phyloP scores from a whole-genome alignment of 1,140 invertebrate species.

The Sweltsa coloradensis region DNA sequence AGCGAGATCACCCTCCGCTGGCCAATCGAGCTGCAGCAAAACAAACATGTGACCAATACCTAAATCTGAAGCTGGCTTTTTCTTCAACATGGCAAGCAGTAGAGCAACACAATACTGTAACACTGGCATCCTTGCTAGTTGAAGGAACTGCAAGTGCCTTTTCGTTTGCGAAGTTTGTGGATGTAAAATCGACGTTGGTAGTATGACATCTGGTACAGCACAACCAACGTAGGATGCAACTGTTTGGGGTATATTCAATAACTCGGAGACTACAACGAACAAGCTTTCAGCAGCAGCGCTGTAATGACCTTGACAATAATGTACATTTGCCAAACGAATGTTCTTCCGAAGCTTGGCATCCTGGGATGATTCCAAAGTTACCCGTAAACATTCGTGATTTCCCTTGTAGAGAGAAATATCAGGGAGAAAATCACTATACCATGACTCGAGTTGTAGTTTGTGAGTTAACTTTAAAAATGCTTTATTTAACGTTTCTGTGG shows the following conservation, averaged over 20 bases:
- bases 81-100: conserved; percentile 34
- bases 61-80: conserved; percentile 38
- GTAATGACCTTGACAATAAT: background rate
- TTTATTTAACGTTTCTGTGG: no score
- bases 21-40: conserved; percentile 78
- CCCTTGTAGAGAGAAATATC: conserved; percentile 64
- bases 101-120: conserved; percentile 70
- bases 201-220: conserved; percentile 29
- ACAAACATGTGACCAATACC: conserved; percentile 75
- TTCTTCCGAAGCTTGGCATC: background rate
- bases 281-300: background rate
- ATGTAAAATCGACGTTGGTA: no score
- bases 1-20: conserved; percentile 43
- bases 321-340: conserved; percentile 4
- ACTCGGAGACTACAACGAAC: no score
- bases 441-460: conserved; percentile 52
- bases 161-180: background rate
- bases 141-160: conserved; percentile 66
- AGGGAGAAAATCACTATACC: conserved; percentile 54
- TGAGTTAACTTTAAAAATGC: conserved; percentile 53
- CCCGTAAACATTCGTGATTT: conserved; percentile 37
- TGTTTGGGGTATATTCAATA: no score
- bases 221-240: background rate
- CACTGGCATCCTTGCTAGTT: conserved; percentile 55
- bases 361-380: conserved; percentile 8